Conservation (phyloP, 2,888 invertebrate genomes). For the Balanococcus diminutus region DNA sequence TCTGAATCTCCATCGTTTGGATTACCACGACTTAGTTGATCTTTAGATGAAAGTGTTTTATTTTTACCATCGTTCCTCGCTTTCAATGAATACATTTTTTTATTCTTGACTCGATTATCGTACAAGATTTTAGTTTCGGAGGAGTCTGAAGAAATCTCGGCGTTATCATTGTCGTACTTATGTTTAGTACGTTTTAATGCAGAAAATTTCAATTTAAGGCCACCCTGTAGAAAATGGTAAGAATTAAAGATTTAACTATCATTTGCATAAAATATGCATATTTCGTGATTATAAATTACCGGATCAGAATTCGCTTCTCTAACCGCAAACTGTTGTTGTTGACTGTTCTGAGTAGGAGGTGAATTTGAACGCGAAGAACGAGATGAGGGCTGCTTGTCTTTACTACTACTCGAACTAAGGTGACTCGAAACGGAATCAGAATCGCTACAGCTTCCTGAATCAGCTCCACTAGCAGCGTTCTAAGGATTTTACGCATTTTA, state of each 20-base stretch:
- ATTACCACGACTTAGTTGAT: neutral
- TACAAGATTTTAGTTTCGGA: neutral
- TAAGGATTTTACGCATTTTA: neutral
- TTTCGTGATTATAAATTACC: slow-evolving; percentile 59
- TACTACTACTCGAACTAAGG: slow-evolving; percentile 58
- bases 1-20: neutral
- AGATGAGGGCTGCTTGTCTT: slow-evolving; percentile 57
- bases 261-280: no score
- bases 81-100: neutral
- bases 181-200: slow-evolving; percentile 63
- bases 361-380: slow-evolving; percentile 58
- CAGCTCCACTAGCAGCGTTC: slow-evolving; percentile 56
- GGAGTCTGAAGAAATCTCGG: slow-evolving; percentile 26
- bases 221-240: slow-evolving; percentile 61
- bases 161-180: slow-evolving; percentile 13
- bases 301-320: slow-evolving; percentile 64
- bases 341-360: slow-evolving; percentile 60
- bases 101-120: neutral
- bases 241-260: neutral
- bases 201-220: slow-evolving; percentile 64
- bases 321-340: slow-evolving; percentile 64
- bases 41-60: neutral
- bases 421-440: slow-evolving; percentile 59
- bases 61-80: slow-evolving; percentile 13
- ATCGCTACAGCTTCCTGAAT: slow-evolving; percentile 59